Evolutionary conservation across 92 coral and sea anemone species (phyloP).

Genomic region (Epizoanthus rinbou): DNA sequence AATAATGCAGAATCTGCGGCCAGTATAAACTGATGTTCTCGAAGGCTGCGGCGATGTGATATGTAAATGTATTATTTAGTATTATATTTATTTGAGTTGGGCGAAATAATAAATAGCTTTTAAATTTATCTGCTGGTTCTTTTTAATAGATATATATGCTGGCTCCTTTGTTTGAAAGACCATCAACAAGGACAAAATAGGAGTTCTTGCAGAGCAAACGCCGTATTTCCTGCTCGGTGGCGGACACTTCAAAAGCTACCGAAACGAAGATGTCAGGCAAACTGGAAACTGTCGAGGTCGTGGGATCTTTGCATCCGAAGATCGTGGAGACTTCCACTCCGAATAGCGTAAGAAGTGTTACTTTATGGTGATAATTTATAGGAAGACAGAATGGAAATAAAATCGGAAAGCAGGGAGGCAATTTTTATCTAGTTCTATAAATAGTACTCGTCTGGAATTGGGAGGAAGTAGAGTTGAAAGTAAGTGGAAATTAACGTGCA

Average conservation of each 20-base stretch:
- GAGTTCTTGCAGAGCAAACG: constrained; percentile 3
- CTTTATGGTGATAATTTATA: constrained; percentile 34
- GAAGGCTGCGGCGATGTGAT: constrained; percentile 23
- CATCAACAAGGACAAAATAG: constrained; percentile 19
- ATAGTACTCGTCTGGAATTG: neutral
- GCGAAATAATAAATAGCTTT: constrained; percentile 38
- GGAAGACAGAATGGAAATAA: constrained; percentile 27
- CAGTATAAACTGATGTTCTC: constrained; percentile 10
- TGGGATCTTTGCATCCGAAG: constrained; percentile 15
- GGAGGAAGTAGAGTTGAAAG: constrained; percentile 21
- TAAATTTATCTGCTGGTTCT: constrained; percentile 44
- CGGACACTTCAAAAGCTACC: neutral
- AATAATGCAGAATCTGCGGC: constrained; percentile 12
- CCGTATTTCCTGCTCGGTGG: neutral
- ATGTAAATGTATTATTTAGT: constrained; percentile 16
- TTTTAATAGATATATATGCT: constrained; percentile 36
- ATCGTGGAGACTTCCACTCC: constrained; percentile 28
- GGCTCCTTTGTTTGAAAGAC: constrained; percentile 32
- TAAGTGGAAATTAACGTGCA: too few species aligned
- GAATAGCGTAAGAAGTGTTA: constrained; percentile 17
- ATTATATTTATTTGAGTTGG: neutral
- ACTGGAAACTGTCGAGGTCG: constrained; percentile 1
- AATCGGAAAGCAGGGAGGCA: neutral
- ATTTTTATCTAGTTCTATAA: neutral
- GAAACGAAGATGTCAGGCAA: constrained; percentile 24